Base-by-base conservation (phyloP, 2,113 vertebrate genomes). In the Cercopithecus mona region DNA sequence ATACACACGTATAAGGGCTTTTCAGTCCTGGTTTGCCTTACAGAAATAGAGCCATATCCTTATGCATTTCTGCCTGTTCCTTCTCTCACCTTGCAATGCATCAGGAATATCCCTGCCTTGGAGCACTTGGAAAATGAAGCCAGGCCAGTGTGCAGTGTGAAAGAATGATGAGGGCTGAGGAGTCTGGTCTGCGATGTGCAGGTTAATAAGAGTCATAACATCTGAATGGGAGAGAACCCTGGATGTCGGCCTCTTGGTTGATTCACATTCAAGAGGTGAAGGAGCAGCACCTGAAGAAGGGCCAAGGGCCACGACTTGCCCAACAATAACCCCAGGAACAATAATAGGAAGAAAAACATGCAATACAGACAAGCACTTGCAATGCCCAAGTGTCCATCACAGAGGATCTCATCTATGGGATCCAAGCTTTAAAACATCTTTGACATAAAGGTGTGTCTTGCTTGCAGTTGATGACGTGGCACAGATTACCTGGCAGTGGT, bases 381-480 rank as follows among this genome's bases (percentile, higher is more conserved):
- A 27, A 1, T 3, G 3, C 2, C n/a, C 9, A 18, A 3, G 3
- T 3, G 0, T 3, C 27, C 57, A 7, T 23, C 92, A 6, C 0
- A 1, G 38, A 22, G 73, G 8, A 16, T 3, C 32, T 55, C 2
- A 17, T 16, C 1, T 3, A 25, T 23, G 14, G 3, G 5, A 2
- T 76, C 59, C 48, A 30, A 30, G 25, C 9, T 6, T 35, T 38
- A 20, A 18, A 30, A 18, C 48, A 1, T 45, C 48, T 32, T 27
- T 2, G 2, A 12, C 1, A 68, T n/a, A 48, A 38, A 59, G 3
- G 2, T 22, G 5, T 7, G 8, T 25, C 92, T 2, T 11, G 38
- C 92, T 3, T 11, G 38, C 5, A 13, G 50, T 27, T 1, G 16
- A 27, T 0, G 8, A 2, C 8, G 1, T 8, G 8, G 75, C 17